Conservation (phyloP, 1,140 invertebrate species). For the Pseudomyrmex concolor region DNA sequence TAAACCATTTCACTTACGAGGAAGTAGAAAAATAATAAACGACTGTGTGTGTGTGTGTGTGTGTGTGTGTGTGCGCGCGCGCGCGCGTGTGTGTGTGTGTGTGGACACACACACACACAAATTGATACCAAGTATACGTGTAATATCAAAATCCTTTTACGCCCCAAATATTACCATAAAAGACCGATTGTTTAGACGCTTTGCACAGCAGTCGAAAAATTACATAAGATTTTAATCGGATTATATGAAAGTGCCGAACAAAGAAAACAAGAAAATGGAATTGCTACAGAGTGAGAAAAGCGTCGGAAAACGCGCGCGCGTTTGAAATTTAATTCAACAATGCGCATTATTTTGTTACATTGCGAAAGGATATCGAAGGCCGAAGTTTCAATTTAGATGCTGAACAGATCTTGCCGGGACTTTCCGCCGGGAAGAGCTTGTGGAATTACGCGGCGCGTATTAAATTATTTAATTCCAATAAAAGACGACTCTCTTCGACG, state of each 20-base stretch:
- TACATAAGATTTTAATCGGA: constrained; percentile 47
- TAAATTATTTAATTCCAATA: constrained; percentile 67
- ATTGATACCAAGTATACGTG: no score
- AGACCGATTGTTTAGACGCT: not conserved
- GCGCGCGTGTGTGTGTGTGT: no score
- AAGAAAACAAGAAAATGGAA: constrained; percentile 40
- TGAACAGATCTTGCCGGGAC: constrained; percentile 23
- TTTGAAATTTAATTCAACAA: constrained; percentile 51
- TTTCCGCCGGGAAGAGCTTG: constrained; percentile 44
- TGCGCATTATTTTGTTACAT: constrained; percentile 24
- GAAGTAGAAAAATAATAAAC: no score
- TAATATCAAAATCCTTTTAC: not conserved
- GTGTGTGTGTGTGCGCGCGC: no score
- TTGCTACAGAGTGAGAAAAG: not conserved
- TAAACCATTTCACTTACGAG: constrained; percentile 14
- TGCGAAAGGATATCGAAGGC: constrained; percentile 31
- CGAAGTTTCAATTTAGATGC: constrained; percentile 62
- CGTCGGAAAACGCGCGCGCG: not conserved
- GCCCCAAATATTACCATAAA: not conserved
- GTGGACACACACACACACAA: no score
- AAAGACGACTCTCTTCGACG: constrained; percentile 18
- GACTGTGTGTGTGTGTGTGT: no score
- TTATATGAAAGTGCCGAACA: constrained; percentile 10
- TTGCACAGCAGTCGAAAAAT: not conserved
- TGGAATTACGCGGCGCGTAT: constrained; percentile 43